Base-by-base conservation (phyloP, 2,113 vertebrate species). In the Syrmaticus mikado region DNA sequence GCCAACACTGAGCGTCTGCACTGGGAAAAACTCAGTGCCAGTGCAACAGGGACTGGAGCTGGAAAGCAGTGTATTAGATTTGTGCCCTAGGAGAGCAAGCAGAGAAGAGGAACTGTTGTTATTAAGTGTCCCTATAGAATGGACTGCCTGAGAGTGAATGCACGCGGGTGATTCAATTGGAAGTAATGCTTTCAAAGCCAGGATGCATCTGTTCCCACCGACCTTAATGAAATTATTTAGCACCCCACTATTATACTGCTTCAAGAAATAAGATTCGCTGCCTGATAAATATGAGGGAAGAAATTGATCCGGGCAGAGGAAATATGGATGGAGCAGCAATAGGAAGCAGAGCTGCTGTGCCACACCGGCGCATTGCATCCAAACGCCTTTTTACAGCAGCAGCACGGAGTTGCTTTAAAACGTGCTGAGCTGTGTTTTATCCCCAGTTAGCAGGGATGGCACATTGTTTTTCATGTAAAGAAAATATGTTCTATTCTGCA, bases 141-240 rank as follows among this genome's bases (percentile, higher is more conserved):
- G 53, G 87, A 13, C 58, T 70, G 25, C 13, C 48, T 8, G 55
- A 40, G 76, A 79, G 45, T n/a, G 61, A 82, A 48, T 46, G 67
- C 13, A 0, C 61, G 3, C 3, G 45, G 25, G 61, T 80, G 67
- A 88, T 84, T 76, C 82, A 77, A 78, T 55, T 86, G 90, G 85
- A 96, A 94, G 79, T 36, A 73, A 82, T 52, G 60, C 71, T 92
- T 92, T 79, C 85, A 88, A 83, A 95, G 93, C 2, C 87, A 84
- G 77, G 77, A 84, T 45, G 80, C 53, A 43, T 90, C 87, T 94
- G 81, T 92, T 92, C 79, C 94, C 89, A 73, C 76, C 53, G 78
- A 60, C 82, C 65, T 77, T 92, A 96, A 95, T 84, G 82, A 20
- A 77, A 91, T 95, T 93, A 91, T 90, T 94, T 92, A 84, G 91